Conservation (phyloP, 92 coral and sea anemone species). For the Umimayanthus chanpuru region DNA sequence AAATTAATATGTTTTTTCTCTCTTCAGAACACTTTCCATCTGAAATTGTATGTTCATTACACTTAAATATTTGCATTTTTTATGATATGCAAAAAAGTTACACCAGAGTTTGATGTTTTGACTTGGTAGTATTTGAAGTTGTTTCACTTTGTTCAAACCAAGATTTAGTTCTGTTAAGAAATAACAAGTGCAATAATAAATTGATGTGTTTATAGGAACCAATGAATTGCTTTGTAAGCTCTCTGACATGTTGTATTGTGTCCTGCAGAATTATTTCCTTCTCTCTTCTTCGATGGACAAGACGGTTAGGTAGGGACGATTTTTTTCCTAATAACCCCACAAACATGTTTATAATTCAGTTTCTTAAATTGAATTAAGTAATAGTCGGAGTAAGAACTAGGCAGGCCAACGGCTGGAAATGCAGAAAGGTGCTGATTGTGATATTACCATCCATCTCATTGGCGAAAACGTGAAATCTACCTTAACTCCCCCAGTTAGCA, state of each 20-base stretch:
- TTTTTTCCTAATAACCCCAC: too few species aligned
- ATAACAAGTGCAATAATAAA: background rate
- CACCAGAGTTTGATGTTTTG: background rate
- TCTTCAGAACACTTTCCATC: background rate
- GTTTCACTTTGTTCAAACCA: background rate
- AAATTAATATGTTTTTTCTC: background rate
- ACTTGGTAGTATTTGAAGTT: background rate
- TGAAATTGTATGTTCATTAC: background rate
- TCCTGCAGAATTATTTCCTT: constrained; percentile 90
- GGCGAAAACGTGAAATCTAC: too few species aligned
- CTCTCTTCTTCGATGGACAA: constrained; percentile 99
- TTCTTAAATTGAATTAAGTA: background rate
- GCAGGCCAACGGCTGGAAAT: too few species aligned
- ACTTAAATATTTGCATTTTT: too few species aligned
- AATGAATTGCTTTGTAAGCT: background rate
- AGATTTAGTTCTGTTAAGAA: background rate
- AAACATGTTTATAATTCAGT: background rate
- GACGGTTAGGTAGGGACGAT: constrained; percentile 85
- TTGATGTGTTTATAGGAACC: background rate
- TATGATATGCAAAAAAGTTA: background rate
- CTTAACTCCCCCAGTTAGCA: too few species aligned
- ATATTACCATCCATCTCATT: too few species aligned
- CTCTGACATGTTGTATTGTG: background rate
- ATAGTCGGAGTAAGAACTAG: too few species aligned
- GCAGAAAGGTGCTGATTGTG: too few species aligned